A percentile compares a stretch with the other conserved stretches of the same genome.
phyloP scores from a whole-genome alignment of 2,888 invertebrate species.

The Disparrhopalites patrizii region DNA sequence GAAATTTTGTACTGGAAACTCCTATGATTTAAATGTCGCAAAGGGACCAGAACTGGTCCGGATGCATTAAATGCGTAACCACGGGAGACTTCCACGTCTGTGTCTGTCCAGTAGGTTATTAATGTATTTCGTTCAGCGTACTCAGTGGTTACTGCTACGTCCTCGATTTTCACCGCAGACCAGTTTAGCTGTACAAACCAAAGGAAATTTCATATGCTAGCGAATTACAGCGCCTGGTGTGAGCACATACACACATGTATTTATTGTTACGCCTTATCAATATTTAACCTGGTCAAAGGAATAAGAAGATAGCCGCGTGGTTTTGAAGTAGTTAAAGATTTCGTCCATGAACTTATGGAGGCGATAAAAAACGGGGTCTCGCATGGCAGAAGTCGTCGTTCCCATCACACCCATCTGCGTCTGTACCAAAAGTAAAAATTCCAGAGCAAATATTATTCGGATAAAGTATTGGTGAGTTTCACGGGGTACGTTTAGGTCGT shows the following conservation, averaged over 20 bases:
- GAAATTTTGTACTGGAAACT: conserved; percentile 48
- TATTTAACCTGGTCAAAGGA: conserved; percentile 34
- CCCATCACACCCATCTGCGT: conserved; percentile 79
- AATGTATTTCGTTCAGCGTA: conserved; percentile 54
- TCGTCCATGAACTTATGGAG: conserved; percentile 78
- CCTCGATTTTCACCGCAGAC: conserved; percentile 41
- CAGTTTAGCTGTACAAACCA: conserved; percentile 35
- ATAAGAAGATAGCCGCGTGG: conserved; percentile 65
- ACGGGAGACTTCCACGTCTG: conserved; percentile 69
- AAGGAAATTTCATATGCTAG: too few species aligned
- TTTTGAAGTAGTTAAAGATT: conserved; percentile 70
- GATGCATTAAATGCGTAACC: conserved; percentile 56
- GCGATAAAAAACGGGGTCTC: conserved; percentile 80
- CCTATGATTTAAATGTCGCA: conserved; percentile 49
- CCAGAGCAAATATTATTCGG: too few species aligned
- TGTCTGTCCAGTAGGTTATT: conserved; percentile 73
- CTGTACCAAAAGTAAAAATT: conserved; percentile 56
- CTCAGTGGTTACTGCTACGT: conserved; percentile 49
- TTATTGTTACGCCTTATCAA: not conserved
- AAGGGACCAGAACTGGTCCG: conserved; percentile 45
- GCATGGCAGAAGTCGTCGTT: conserved; percentile 77
- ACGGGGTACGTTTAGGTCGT: too few species aligned
- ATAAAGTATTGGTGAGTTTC: too few species aligned
- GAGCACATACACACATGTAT: not conserved
- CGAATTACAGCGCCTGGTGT: too few species aligned